phyloP scores from a whole-genome alignment of 1,140 invertebrate species.

The Maniola jurtina region DNA sequence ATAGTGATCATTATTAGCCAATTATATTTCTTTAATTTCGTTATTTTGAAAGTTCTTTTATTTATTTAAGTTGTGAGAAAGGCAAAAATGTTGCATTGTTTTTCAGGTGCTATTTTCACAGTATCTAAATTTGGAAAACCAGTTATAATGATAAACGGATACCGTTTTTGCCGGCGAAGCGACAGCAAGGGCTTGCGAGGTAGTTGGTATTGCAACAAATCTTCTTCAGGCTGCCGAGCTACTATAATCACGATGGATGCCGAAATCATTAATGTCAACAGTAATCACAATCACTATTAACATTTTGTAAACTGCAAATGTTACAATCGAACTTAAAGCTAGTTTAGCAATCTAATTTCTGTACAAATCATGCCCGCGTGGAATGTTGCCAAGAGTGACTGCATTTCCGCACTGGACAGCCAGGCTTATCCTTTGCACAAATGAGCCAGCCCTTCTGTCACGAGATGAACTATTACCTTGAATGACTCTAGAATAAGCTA shows the following conservation, averaged over 20 bases:
- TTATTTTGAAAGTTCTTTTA: too few species aligned
- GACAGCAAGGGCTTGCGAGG: slow-evolving; percentile 26
- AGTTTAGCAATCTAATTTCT: neutral
- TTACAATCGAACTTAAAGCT: neutral
- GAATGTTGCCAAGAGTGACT: too few species aligned
- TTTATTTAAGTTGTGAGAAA: neutral
- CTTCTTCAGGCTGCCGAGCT: slow-evolving; percentile 26
- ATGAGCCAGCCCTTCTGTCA: too few species aligned
- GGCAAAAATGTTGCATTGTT: neutral
- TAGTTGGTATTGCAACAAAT: slow-evolving; percentile 34
- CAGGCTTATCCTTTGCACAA: too few species aligned
- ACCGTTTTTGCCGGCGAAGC: slow-evolving; percentile 38
- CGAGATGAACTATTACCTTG: too few species aligned
- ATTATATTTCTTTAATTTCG: too few species aligned
- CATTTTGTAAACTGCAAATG: neutral
- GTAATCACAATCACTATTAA: slow-evolving; percentile 43
- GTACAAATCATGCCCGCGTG: too few species aligned
- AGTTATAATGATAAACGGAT: slow-evolving; percentile 36
- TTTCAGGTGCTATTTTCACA: slow-evolving; percentile 21
- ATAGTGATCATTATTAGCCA: too few species aligned
- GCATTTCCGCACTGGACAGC: too few species aligned
- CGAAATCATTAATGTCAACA: slow-evolving; percentile 27
- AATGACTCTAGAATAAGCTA: too few species aligned
- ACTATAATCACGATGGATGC: slow-evolving; percentile 30
- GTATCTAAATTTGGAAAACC: slow-evolving; percentile 39